These are phyloP conservation scores for Spatulosminthurus flaviceps DNA, from an alignment of 2,888 invertebrate species.

Conservation along the genomic window DNA sequence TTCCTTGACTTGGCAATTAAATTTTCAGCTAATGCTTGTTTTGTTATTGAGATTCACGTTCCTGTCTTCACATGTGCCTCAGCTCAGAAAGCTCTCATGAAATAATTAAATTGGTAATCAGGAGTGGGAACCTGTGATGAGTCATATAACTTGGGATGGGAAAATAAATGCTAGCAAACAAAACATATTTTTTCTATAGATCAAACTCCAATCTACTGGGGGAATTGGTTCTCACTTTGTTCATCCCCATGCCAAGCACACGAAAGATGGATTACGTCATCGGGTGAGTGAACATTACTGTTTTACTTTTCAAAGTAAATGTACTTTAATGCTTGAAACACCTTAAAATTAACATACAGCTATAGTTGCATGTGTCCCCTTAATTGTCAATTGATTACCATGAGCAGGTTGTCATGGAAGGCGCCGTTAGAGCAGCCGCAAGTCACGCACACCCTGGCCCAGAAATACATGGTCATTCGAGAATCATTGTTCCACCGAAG, in stretches of 20 bases:
- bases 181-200: background rate
- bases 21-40: too few species aligned
- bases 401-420: background rate
- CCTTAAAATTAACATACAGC: too few species aligned
- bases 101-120: too few species aligned
- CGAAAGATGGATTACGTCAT: background rate
- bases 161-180: too few species aligned
- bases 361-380: too few species aligned
- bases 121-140: too few species aligned
- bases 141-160: too few species aligned
- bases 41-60: too few species aligned
- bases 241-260: conserved; percentile 12
- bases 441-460: background rate
- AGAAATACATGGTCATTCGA: conserved; percentile 1
- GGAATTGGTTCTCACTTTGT: conserved; percentile 15
- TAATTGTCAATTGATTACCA: background rate
- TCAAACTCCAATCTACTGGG: background rate
- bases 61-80: too few species aligned
- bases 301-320: background rate
- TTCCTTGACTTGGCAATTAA: background rate
- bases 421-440: background rate
- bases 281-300: too few species aligned
- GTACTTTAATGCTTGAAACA: background rate
- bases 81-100: too few species aligned
- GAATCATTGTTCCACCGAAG: conserved; percentile 16